Evolutionary conservation across 2,113 vertebrate genomes (phyloP).

Genomic region (Barnardius zonarius): DNA sequence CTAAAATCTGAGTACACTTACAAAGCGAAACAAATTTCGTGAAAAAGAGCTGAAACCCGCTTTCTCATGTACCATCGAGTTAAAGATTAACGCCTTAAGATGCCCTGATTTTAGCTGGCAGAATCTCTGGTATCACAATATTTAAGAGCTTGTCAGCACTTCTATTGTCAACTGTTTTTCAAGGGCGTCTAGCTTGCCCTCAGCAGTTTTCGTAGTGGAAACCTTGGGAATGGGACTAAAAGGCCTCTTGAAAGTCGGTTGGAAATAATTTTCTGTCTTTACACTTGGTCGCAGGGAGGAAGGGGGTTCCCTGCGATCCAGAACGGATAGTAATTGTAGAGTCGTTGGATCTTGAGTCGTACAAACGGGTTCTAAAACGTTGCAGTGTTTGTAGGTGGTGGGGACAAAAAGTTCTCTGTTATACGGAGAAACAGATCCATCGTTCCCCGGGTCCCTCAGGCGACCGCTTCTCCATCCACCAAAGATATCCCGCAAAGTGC

Average conservation of each 20-base stretch:
- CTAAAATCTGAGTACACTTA: background rate
- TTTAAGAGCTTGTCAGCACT: background rate
- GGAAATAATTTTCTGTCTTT: background rate
- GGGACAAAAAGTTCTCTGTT: background rate
- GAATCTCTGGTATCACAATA: background rate
- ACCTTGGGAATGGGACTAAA: background rate
- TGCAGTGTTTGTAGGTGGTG: background rate
- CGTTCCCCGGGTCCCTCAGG: background rate
- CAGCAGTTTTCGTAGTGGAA: background rate
- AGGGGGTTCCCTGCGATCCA: accelerated
- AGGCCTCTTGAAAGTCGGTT: background rate
- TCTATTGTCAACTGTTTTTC: background rate
- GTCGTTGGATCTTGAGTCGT: background rate
- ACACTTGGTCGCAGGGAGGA: accelerated
- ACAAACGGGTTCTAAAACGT: background rate
- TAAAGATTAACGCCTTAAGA: background rate
- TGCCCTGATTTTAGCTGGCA: background rate
- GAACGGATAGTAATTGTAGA: accelerated
- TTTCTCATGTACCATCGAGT: background rate
- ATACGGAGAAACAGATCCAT: background rate
- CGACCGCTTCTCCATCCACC: accelerated
- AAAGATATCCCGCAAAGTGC: background rate
- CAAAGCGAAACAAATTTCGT: background rate
- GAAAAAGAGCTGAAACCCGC: background rate
- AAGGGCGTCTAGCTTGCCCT: background rate